These are phyloP conservation scores for Chelonus formosanus DNA, from an alignment of 2,888 invertebrate species.

Conservation along the genomic window DNA sequence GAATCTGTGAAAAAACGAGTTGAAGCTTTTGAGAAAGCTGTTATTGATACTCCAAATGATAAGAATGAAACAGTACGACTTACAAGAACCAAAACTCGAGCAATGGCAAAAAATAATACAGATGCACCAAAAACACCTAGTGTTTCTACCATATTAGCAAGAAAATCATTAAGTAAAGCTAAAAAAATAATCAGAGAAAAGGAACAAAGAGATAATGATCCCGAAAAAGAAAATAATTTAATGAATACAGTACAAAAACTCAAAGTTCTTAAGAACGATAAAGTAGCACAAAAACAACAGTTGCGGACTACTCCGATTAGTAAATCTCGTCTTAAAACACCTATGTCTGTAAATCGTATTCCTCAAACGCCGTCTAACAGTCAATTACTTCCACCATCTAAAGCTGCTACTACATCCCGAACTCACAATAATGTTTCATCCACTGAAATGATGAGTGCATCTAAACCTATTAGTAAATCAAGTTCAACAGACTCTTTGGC, in stretches of 20 bases:
- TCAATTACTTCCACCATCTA: conserved; percentile 46
- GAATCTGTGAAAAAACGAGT: conserved; percentile 71
- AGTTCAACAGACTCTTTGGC: conserved; percentile 52
- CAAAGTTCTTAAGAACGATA: conserved; percentile 43
- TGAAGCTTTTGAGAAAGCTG: conserved; percentile 70
- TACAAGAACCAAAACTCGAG: conserved; percentile 70
- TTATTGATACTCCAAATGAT: conserved; percentile 57
- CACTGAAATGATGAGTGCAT: conserved; percentile 51
- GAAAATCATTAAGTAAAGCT: conserved; percentile 57
- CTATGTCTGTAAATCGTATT: conserved; percentile 52
- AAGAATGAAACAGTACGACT: conserved; percentile 60
- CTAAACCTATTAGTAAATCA: conserved; percentile 56
- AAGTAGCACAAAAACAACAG: conserved; percentile 42
- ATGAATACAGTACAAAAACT: conserved; percentile 41
- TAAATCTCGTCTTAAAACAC: conserved; percentile 51
- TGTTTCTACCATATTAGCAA: conserved; percentile 48
- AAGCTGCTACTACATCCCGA: conserved; percentile 60
- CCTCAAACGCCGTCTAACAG: conserved; percentile 51
- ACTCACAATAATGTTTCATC: conserved; percentile 51
- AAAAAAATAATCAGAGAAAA: conserved; percentile 55
- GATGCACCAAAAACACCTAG: conserved; percentile 29
- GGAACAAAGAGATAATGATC: conserved; percentile 50
- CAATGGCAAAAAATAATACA: conserved; percentile 64
- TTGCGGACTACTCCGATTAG: conserved; percentile 53
- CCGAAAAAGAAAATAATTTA: conserved; percentile 55